Evolutionary conservation across 1,140 invertebrate genomes (phyloP).

Genomic region (Neodiprion fabricii): DNA sequence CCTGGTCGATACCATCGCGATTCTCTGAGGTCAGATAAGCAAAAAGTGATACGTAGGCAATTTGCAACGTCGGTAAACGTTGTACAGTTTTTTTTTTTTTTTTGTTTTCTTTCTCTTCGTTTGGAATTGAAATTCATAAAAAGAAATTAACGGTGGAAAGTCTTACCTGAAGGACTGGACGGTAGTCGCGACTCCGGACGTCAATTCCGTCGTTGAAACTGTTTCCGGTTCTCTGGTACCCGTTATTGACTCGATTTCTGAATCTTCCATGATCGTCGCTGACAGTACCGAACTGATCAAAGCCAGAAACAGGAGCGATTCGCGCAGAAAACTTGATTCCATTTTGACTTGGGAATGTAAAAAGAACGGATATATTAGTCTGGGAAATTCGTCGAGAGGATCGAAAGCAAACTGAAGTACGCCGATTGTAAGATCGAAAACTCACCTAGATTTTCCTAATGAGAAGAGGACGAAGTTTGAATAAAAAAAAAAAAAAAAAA

Average conservation of each 20-base stretch:
- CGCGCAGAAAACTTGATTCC: background rate
- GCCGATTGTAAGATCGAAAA: too few species aligned
- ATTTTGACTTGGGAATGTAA: background rate
- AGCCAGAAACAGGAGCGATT: background rate
- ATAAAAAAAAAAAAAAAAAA: background rate
- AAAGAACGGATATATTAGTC: background rate
- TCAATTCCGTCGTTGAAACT: conserved; percentile 31
- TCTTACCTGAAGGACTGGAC: conserved; percentile 21
- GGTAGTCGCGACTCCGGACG: conserved; percentile 36
- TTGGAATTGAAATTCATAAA: background rate
- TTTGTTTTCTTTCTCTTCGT: too few species aligned
- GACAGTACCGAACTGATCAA: background rate
- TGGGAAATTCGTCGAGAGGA: background rate
- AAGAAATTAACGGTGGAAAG: background rate
- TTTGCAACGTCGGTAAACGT: too few species aligned
- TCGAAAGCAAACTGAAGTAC: background rate
- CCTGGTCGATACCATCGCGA: conserved; percentile 43
- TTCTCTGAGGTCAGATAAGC: conserved; percentile 30
- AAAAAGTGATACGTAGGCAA: too few species aligned
- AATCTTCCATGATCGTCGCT: background rate
- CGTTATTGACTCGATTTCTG: conserved; percentile 2
- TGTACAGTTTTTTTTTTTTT: too few species aligned
- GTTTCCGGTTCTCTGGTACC: conserved; percentile 18
- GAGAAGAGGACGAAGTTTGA: background rate
- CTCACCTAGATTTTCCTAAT: background rate